Percentiles rank a stretch among this genome's conserved stretches.
These are phyloP conservation scores for Echinometra lucunter DNA, from an alignment of 53 echinoderm and acorn worm species.

Conservation along the genomic window DNA sequence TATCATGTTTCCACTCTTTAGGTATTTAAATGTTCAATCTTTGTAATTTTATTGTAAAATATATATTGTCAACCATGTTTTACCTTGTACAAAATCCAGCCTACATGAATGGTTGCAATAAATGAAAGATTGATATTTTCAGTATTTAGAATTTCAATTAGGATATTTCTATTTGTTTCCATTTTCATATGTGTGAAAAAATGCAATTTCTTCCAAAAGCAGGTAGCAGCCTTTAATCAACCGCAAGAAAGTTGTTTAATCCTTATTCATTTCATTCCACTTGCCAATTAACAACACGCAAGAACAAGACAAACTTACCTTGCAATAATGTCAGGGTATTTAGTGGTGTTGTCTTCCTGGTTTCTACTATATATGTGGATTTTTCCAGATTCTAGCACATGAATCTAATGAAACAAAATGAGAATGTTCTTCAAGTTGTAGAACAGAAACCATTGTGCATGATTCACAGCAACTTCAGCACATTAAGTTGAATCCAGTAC, in stretches of 20 bases:
- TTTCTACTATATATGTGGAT: slow-evolving; percentile 96
- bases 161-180: too few relatives aligned
- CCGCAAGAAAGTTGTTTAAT: not conserved
- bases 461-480: not conserved
- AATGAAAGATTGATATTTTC: too few relatives aligned
- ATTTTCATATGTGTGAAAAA: not conserved
- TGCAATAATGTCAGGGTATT: slow-evolving; percentile 96
- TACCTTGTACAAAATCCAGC: too few relatives aligned
- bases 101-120: too few relatives aligned
- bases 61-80: too few relatives aligned
- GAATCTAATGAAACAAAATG: slow-evolving; percentile 78
- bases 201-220: too few relatives aligned
- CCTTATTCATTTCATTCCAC: not conserved
- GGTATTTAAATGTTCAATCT: too few relatives aligned
- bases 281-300: not conserved
- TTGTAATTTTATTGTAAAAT: too few relatives aligned
- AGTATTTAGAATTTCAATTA: too few relatives aligned
- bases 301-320: not conserved
- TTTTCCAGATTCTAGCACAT: slow-evolving; percentile 86
- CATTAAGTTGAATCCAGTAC: too few relatives aligned
- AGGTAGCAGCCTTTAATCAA: not conserved
- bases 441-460: not conserved
- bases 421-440: not conserved
- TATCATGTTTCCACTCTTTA: too few relatives aligned
- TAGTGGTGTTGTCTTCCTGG: slow-evolving; percentile 95